These are phyloP conservation scores for Sphaeramia orbicularis DNA, from an alignment of 2,797 vertebrate species.

Conservation along the genomic window DNA sequence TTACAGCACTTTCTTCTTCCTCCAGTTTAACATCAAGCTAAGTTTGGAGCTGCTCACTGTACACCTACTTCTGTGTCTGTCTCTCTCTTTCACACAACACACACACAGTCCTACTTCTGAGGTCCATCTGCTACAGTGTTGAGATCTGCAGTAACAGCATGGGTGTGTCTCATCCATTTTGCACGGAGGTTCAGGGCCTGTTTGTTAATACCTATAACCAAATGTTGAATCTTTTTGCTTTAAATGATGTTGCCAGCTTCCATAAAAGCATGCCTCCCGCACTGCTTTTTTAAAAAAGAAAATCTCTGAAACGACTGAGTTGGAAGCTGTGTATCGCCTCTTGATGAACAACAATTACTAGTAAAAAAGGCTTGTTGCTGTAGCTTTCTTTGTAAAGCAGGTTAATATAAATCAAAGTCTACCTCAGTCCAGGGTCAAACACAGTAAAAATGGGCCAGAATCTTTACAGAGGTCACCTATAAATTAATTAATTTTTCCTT, in stretches of 20 bases:
- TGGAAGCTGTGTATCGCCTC: slow-evolving; percentile 5
- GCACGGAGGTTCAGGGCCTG: slow-evolving; percentile 58
- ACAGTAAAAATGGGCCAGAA: neutral
- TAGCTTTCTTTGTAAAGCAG: neutral
- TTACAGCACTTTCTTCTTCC: slow-evolving; percentile 25
- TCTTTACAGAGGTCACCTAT: slow-evolving; percentile 5
- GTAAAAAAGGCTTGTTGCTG: no score
- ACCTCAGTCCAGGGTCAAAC: slow-evolving; percentile 8
- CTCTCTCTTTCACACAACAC: slow-evolving; percentile 8
- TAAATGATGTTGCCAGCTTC: slow-evolving; percentile 21
- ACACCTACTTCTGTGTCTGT: slow-evolving; percentile 26
- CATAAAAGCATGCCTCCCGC: slow-evolving; percentile 38
- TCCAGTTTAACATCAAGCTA: slow-evolving; percentile 24
- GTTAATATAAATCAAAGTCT: slow-evolving; percentile 4
- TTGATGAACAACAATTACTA: neutral
- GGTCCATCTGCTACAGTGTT: slow-evolving; percentile 57
- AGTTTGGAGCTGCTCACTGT: slow-evolving; percentile 26
- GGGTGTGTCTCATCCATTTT: slow-evolving; percentile 66
- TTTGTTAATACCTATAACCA: slow-evolving; percentile 47
- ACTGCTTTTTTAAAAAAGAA: slow-evolving; percentile 1
- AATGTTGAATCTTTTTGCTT: slow-evolving; percentile 46
- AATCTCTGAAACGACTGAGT: neutral
- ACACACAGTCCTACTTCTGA: slow-evolving; percentile 40
- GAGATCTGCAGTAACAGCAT: slow-evolving; percentile 72
- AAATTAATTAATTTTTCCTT: slow-evolving; percentile 13